phyloP scores from a whole-genome alignment of 1,140 invertebrate species.

The Pachypeltis micranthus region DNA sequence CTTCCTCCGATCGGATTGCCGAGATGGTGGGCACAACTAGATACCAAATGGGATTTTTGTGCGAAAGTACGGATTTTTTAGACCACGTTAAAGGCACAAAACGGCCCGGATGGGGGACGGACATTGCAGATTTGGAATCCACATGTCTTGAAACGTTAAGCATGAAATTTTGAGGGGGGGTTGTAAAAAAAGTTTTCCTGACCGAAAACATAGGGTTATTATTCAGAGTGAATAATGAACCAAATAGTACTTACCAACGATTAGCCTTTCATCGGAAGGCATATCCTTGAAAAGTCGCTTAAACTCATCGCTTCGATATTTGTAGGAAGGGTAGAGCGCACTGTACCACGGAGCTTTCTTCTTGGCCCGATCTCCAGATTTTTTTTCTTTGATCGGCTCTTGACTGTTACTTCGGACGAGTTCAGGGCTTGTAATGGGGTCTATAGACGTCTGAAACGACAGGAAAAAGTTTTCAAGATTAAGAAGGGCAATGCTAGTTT shows the following conservation, averaged over 20 bases:
- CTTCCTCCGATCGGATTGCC: too few species aligned
- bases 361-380: slow-evolving; percentile 41
- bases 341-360: slow-evolving; percentile 72
- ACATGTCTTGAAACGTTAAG: too few species aligned
- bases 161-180: too few species aligned
- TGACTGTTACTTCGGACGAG: slow-evolving; percentile 20
- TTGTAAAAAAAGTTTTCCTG: too few species aligned
- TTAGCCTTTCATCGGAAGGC: slow-evolving; percentile 76
- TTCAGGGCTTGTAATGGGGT: slow-evolving; percentile 3
- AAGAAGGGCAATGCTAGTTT: neutral
- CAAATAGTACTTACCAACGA: slow-evolving; percentile 64
- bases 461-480: neutral
- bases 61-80: too few species aligned
- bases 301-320: slow-evolving; percentile 83
- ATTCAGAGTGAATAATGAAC: too few species aligned
- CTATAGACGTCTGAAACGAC: slow-evolving; percentile 3
- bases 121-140: too few species aligned
- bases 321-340: slow-evolving; percentile 83
- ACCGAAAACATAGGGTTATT: too few species aligned
- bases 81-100: too few species aligned
- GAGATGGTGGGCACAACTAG: too few species aligned
- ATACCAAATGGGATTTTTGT: too few species aligned
- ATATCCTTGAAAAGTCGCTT: slow-evolving; percentile 85
- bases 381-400: slow-evolving; percentile 30
- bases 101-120: too few species aligned